Percentiles rank a stretch among this genome's conserved stretches.
phyloP scores from a whole-genome alignment of 1,140 invertebrate species.

The Helicoverpa zea region DNA sequence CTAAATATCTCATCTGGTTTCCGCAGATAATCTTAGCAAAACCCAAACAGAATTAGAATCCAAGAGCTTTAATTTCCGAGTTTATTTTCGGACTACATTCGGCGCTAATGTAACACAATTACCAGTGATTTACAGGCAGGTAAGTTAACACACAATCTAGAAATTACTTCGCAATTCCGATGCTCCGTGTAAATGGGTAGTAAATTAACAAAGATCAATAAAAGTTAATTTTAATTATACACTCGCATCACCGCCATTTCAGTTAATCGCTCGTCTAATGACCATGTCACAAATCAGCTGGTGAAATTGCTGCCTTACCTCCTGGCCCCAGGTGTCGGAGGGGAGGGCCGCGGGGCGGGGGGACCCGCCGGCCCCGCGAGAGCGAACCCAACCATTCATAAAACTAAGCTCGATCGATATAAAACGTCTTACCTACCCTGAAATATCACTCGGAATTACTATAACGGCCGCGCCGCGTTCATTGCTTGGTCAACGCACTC shows the following conservation, averaged over 20 bases:
- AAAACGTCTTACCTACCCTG: slow-evolving; percentile 63
- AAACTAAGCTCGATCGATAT: slow-evolving; percentile 79
- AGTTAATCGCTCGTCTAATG: slow-evolving; percentile 59
- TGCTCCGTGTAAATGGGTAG: not conserved
- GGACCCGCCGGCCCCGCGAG: slow-evolving; percentile 38
- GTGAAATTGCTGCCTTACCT: slow-evolving; percentile 53
- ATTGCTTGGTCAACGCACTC: slow-evolving; percentile 58
- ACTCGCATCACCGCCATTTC: slow-evolving; percentile 25
- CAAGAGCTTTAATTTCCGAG: too few species aligned
- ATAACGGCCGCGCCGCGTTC: slow-evolving; percentile 39
- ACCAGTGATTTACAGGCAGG: too few species aligned
- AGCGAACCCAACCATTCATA: slow-evolving; percentile 73
- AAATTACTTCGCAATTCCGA: not conserved
- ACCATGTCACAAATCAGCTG: slow-evolving; percentile 61
- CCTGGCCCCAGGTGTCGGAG: slow-evolving; percentile 42
- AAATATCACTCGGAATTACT: slow-evolving; percentile 46
- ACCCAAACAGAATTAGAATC: too few species aligned
- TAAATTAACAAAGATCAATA: slow-evolving; percentile 23
- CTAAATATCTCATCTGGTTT: too few species aligned
- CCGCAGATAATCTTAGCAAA: too few species aligned
- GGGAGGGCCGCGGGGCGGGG: slow-evolving; percentile 36
- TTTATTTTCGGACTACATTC: too few species aligned
- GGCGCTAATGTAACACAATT: not conserved
- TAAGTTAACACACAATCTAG: too few species aligned
- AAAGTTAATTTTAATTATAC: slow-evolving; percentile 34